A percentile compares a stretch with the other conserved stretches of the same genome.
These are phyloP conservation scores for Bucco capensis DNA, from an alignment of 2,113 vertebrate genomes.

Conservation along the genomic window DNA sequence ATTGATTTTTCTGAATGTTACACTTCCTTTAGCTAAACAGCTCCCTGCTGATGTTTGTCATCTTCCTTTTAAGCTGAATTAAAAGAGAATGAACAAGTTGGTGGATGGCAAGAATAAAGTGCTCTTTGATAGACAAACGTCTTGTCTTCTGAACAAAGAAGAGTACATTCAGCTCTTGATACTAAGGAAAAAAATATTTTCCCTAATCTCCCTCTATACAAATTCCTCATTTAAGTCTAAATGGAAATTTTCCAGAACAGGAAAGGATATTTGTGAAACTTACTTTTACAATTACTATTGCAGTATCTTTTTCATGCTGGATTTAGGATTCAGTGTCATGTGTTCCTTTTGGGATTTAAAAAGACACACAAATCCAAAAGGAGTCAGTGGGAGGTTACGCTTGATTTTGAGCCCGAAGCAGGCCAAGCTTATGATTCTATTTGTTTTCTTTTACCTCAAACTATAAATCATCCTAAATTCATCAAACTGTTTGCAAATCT, in stretches of 20 bases:
- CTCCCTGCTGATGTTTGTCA: constrained; percentile 58
- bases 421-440: background rate
- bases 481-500: constrained; percentile 53
- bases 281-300: background rate
- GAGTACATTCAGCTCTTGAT: background rate
- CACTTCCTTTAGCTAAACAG: constrained; percentile 41
- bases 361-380: background rate
- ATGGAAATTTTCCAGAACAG: background rate
- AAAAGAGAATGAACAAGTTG: constrained; percentile 48
- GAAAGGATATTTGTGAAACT: background rate
- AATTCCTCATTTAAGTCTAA: background rate
- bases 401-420: background rate
- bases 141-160: background rate
- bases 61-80: constrained; percentile 38
- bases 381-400: background rate
- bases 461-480: constrained; percentile 45
- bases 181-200: background rate
- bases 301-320: background rate
- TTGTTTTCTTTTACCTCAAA: constrained; percentile 43
- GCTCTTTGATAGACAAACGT: constrained; percentile 32
- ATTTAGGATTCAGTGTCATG: background rate
- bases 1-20: constrained; percentile 64
- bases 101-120: constrained; percentile 8
- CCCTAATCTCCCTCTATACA: background rate
- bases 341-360: constrained; percentile 3